Percentiles rank a stretch among this genome's conserved stretches.
These are phyloP conservation scores for Shinisaurus crocodilurus DNA, from an alignment of 2,113 vertebrate species.

Conservation along the genomic window DNA sequence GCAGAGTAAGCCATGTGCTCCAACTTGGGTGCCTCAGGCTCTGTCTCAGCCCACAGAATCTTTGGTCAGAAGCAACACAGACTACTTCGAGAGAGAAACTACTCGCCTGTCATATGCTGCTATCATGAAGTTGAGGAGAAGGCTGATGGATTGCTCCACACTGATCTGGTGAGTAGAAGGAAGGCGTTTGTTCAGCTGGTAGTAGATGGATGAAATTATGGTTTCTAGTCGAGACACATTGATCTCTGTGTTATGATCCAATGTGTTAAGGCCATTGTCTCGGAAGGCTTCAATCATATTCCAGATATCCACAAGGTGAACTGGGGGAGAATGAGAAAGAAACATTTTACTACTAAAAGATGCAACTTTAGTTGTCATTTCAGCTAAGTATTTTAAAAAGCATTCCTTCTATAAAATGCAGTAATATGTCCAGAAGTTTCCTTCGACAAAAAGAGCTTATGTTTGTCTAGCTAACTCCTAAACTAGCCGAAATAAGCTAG, in stretches of 20 bases:
- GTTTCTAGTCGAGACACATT: slow-evolving; percentile 98
- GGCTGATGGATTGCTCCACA: slow-evolving; percentile 96
- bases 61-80: not conserved
- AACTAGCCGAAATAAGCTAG: not conserved
- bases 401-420: not conserved
- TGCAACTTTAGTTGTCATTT: not conserved
- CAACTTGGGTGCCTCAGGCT: not conserved
- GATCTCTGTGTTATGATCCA: slow-evolving; percentile 92
- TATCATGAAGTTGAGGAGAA: slow-evolving; percentile 97
- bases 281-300: slow-evolving; percentile 99
- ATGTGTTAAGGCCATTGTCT: slow-evolving; percentile 94
- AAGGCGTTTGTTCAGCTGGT: slow-evolving; percentile 96
- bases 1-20: rapidly evolving
- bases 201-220: slow-evolving; percentile 97
- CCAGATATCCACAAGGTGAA: slow-evolving; percentile 98
- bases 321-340: slow-evolving; percentile 68
- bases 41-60: not conserved
- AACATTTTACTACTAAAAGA: not conserved
- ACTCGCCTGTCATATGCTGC: slow-evolving; percentile 95
- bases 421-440: not conserved
- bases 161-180: slow-evolving; percentile 98
- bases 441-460: not conserved
- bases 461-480: not conserved
- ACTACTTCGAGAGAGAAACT: not conserved
- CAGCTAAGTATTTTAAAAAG: not conserved